Conservation (phyloP, 2,888 invertebrate species). For the Slavum lentiscoides region DNA sequence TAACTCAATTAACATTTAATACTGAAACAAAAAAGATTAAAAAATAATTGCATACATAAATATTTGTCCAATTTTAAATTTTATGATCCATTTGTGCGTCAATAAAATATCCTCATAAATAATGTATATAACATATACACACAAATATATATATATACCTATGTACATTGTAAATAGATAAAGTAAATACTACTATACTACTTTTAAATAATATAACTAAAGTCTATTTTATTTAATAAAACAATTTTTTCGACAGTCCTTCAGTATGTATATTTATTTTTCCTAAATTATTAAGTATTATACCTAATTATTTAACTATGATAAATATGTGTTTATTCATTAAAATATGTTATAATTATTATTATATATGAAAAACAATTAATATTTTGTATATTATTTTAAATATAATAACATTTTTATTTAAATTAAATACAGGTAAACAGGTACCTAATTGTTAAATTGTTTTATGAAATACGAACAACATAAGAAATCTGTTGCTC, state of each 20-base stretch:
- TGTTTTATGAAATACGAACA: no score
- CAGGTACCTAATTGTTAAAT: background rate
- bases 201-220: no score
- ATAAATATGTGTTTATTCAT: no score
- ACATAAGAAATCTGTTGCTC: no score
- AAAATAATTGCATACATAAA: no score
- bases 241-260: background rate
- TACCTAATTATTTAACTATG: no score
- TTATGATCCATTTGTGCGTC: constrained; percentile 12
- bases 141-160: constrained; percentile 13
- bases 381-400: background rate
- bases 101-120: constrained; percentile 51
- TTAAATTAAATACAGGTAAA: background rate
- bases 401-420: no score
- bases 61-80: background rate
- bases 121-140: constrained; percentile 32
- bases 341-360: no score
- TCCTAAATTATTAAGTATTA: background rate
- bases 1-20: background rate
- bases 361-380: no score
- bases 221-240: background rate
- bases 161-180: no score
- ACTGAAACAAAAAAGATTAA: no score
- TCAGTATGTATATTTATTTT: background rate
- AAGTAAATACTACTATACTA: no score